Evolutionary conservation across 2,888 invertebrate species (phyloP).

Genomic region (Globia sparganii): DNA sequence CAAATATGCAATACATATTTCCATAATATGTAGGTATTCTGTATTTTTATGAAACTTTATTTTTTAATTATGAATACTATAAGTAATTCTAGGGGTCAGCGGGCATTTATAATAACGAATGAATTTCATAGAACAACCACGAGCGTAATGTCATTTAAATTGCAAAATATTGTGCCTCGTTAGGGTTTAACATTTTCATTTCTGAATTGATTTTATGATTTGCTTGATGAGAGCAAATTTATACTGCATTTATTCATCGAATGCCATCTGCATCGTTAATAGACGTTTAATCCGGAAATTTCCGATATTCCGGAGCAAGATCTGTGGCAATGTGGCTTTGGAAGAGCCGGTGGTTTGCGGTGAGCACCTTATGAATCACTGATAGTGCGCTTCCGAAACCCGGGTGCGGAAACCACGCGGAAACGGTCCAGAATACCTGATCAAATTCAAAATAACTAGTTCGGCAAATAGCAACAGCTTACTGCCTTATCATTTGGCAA

Average conservation of each 20-base stretch:
- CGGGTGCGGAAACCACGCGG: neutral
- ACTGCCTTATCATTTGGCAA: neutral
- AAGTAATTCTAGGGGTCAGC: conserved; percentile 59
- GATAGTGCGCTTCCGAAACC: conserved; percentile 1
- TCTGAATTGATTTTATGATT: conserved; percentile 21
- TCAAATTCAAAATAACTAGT: neutral
- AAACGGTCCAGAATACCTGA: conserved; percentile 10
- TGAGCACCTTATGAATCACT: conserved; percentile 17
- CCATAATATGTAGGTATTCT: conserved; percentile 11
- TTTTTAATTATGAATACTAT: conserved; percentile 41
- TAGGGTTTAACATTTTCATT: conserved; percentile 11
- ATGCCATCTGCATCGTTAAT: conserved; percentile 5
- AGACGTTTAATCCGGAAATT: conserved; percentile 1
- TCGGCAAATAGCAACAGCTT: neutral
- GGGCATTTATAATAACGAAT: conserved; percentile 15
- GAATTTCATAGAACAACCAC: neutral
- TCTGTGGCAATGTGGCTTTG: neutral
- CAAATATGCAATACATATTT: conserved; percentile 2
- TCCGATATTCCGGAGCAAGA: neutral
- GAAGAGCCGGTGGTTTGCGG: conserved; percentile 22
- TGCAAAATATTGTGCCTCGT: conserved; percentile 34
- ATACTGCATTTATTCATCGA: conserved; percentile 2
- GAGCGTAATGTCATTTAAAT: conserved; percentile 15
- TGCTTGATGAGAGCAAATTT: conserved; percentile 15
- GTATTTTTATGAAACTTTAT: conserved; percentile 56